These are phyloP conservation scores for Formica aserva DNA, from an alignment of 2,888 invertebrate genomes.

Conservation along the genomic window DNA sequence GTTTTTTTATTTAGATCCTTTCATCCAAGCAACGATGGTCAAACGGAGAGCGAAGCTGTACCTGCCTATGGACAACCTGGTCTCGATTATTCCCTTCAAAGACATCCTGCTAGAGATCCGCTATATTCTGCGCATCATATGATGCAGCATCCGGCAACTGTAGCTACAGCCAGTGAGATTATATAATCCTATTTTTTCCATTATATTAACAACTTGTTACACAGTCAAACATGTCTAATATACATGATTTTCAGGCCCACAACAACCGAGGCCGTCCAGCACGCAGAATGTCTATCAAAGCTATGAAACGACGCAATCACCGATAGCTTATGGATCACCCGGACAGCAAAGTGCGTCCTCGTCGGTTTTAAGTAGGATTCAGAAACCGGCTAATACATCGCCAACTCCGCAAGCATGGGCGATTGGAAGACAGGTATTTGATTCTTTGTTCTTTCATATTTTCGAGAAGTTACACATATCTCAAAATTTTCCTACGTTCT, in stretches of 20 bases:
- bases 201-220: background rate
- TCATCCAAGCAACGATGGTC: conserved; percentile 84
- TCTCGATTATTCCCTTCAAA: conserved; percentile 91
- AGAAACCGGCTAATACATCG: conserved; percentile 90
- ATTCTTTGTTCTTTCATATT: background rate
- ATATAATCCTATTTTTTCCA: background rate
- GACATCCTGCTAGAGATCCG: conserved; percentile 87
- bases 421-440: conserved; percentile 87
- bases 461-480: background rate
- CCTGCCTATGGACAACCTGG: conserved; percentile 88
- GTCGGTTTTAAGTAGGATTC: conserved; percentile 89
- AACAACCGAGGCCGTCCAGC: conserved; percentile 89
- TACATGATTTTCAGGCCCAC: conserved; percentile 83
- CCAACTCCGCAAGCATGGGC: conserved; percentile 90
- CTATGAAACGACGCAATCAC: conserved; percentile 93
- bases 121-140: conserved; percentile 87
- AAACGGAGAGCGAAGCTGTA: conserved; percentile 82
- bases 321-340: conserved; percentile 89
- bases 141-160: conserved; percentile 86
- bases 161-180: conserved; percentile 81
- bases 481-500: conserved; percentile 20
- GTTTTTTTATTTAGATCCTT: conserved; percentile 85
- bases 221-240: background rate
- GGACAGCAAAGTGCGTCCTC: conserved; percentile 89
- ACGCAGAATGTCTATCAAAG: conserved; percentile 90